Conservation (phyloP, 2,888 invertebrate species). For the Dinocampus coccinellae region DNA sequence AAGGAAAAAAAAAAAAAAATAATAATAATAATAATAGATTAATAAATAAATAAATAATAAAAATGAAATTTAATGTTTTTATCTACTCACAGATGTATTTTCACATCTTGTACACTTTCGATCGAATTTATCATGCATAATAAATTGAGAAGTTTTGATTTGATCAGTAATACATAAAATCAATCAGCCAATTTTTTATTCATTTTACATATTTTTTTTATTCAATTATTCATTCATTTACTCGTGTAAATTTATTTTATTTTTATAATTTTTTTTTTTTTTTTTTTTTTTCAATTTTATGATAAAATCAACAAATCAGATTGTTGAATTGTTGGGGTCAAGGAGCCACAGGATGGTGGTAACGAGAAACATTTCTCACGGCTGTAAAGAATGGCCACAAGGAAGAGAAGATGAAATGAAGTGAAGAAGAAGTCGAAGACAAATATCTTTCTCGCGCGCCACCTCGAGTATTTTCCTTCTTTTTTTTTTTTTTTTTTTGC, state of each 20-base stretch:
- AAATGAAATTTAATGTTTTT: neutral
- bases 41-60: too few species aligned
- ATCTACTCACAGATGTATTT: neutral
- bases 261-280: neutral
- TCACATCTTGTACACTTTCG: neutral
- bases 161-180: neutral
- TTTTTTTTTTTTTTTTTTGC: too few species aligned
- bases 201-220: neutral
- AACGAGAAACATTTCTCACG: slow-evolving; percentile 35
- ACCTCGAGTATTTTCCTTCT: slow-evolving; percentile 6
- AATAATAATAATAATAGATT: too few species aligned
- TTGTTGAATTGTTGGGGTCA: slow-evolving; percentile 15
- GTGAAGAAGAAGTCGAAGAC: slow-evolving; percentile 30
- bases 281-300: neutral
- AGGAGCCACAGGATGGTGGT: slow-evolving; percentile 21
- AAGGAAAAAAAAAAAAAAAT: too few species aligned
- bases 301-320: slow-evolving; percentile 3
- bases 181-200: neutral
- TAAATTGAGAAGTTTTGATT: neutral
- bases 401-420: slow-evolving; percentile 19
- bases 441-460: slow-evolving; percentile 13
- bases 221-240: too few species aligned
- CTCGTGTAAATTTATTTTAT: neutral
- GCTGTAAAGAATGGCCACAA: slow-evolving; percentile 12
- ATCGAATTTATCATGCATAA: neutral